These are phyloP conservation scores for Aurelia coerulea DNA, from an alignment of 30 jellyfish, hydroid and myxozoan species.

Conservation along the genomic window DNA sequence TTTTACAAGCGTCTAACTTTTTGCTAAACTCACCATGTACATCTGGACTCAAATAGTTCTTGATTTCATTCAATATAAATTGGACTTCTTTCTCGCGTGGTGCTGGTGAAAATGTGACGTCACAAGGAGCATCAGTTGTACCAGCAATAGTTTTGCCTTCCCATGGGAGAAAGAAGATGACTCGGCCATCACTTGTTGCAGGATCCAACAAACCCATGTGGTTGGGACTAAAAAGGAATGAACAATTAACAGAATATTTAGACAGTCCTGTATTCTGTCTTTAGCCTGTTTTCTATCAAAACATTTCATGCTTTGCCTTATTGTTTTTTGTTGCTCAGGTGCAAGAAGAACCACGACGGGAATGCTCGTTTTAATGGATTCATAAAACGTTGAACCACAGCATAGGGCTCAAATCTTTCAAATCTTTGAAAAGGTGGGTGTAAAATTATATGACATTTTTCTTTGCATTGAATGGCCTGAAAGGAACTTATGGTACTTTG, in stretches of 20 bases:
- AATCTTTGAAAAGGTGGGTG: no score
- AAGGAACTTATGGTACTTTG: no score
- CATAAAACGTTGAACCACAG: no score
- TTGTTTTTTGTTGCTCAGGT: no score
- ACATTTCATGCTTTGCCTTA: no score
- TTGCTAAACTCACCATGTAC: constrained; percentile 65
- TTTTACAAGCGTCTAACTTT: no score
- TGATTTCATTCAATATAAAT: constrained; percentile 82
- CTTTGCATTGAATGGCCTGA: no score
- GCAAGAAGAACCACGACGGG: no score
- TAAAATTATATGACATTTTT: no score
- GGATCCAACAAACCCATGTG: constrained; percentile 97
- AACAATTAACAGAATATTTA: background rate
- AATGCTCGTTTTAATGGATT: no score
- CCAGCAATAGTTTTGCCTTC: constrained; percentile 99
- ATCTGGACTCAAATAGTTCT: constrained; percentile 74
- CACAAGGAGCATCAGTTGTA: constrained; percentile 95
- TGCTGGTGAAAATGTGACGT: constrained; percentile 78
- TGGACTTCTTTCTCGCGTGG: constrained; percentile 92
- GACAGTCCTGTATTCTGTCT: background rate
- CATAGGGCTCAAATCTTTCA: no score
- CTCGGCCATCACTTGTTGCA: constrained; percentile 98
- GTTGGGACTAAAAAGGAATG: constrained; percentile 68
- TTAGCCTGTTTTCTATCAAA: background rate
- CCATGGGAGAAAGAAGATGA: constrained; percentile 99